These are phyloP conservation scores for Rachycentron canadum DNA, from an alignment of 2,797 vertebrate species.

Conservation along the genomic window DNA sequence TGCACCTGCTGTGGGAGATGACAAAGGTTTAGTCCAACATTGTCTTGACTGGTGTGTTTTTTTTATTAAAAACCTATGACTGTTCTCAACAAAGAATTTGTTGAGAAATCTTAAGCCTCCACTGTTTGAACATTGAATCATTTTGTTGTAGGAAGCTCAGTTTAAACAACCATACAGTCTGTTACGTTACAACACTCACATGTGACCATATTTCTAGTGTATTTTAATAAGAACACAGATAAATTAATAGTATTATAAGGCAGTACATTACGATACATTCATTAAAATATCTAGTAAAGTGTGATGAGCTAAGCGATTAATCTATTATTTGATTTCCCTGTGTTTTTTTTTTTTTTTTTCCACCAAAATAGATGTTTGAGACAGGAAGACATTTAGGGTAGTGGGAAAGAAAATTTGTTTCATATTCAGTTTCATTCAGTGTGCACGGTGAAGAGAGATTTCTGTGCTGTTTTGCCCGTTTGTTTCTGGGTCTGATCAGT, in stretches of 20 bases:
- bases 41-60: background rate
- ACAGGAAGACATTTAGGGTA: slow-evolving; percentile 20
- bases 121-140: background rate
- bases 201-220: background rate
- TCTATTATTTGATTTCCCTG: background rate
- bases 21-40: background rate
- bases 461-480: background rate
- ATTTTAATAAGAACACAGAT: background rate
- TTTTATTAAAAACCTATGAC: background rate
- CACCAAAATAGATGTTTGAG: background rate
- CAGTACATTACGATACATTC: too few species aligned
- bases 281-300: too few species aligned
- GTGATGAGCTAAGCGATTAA: too few species aligned
- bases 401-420: slow-evolving; percentile 3
- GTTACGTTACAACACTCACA: background rate
- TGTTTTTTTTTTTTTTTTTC: background rate
- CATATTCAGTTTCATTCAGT: slow-evolving; percentile 3
- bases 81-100: background rate
- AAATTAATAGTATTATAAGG: background rate
- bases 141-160: background rate
- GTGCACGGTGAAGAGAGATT: background rate
- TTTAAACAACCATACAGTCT: too few species aligned
- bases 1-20: background rate
- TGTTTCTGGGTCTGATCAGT: background rate
- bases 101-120: background rate